These are phyloP conservation scores for Gonioctena quinquepunctata DNA, from an alignment of 1,140 invertebrate species.

Conservation along the genomic window DNA sequence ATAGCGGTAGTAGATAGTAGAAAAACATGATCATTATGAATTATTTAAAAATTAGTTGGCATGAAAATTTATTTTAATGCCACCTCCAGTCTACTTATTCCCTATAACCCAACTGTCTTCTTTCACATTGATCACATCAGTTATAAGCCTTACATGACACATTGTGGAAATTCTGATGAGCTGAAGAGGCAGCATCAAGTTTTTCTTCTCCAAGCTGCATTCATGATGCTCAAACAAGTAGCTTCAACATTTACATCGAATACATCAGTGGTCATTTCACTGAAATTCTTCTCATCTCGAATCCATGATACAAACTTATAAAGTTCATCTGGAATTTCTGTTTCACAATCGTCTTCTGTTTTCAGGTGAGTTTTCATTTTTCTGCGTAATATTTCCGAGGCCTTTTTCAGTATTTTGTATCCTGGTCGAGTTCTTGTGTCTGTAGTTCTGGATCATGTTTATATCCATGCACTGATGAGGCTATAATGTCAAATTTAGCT, in stretches of 20 bases:
- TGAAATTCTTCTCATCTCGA: not conserved
- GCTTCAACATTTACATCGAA: not conserved
- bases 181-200: not conserved
- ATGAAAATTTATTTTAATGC: too few relatives aligned
- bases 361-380: not conserved
- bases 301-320: not conserved
- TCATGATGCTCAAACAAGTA: not conserved
- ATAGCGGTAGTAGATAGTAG: too few relatives aligned
- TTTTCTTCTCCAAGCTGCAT: not conserved
- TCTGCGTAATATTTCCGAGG: not conserved
- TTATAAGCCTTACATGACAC: too few relatives aligned
- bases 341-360: not conserved
- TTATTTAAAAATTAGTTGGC: too few relatives aligned
- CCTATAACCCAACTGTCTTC: too few relatives aligned
- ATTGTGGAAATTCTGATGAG: too few relatives aligned
- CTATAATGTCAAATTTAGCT: not conserved
- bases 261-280: not conserved
- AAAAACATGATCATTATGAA: too few relatives aligned
- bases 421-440: not conserved
- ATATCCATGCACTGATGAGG: not conserved
- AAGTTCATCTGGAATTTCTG: not conserved
- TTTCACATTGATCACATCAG: too few relatives aligned
- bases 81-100: too few relatives aligned
- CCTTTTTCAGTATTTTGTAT: not conserved
- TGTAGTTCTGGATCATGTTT: not conserved